phyloP scores from a whole-genome alignment of 2,797 vertebrate genomes.

The Oreortyx pictus region DNA sequence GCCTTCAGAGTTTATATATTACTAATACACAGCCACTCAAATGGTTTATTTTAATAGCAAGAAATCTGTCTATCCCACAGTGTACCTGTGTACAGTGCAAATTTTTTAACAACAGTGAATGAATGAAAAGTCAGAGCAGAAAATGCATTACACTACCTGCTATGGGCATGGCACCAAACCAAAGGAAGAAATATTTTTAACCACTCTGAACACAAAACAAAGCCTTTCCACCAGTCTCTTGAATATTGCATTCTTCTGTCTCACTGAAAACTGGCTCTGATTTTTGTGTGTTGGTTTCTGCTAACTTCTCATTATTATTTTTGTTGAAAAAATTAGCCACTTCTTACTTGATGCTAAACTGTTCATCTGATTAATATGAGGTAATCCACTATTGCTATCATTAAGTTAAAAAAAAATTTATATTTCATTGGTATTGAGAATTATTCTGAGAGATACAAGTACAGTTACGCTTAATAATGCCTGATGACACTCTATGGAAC shows the following conservation, averaged over 20 bases:
- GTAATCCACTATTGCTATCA: background rate
- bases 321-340: background rate
- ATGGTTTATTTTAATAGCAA: background rate
- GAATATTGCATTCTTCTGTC: background rate
- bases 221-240: background rate
- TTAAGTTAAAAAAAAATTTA: too few relatives aligned
- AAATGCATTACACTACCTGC: background rate
- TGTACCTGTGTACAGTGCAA: background rate
- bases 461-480: background rate
- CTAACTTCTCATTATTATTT: background rate
- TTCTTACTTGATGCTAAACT: background rate
- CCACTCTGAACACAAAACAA: background rate
- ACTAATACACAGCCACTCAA: background rate
- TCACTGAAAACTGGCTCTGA: background rate
- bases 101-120: background rate
- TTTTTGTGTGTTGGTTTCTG: background rate
- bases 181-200: background rate
- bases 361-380: background rate
- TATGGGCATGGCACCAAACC: background rate
- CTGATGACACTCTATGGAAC: background rate
- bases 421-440: background rate
- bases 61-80: background rate
- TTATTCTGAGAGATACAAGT: background rate
- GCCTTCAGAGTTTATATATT: background rate
- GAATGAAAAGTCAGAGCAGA: background rate